Percentiles rank a stretch among this genome's conserved stretches.
Evolutionary conservation across 1,140 invertebrate species (phyloP).

Genomic region (Centruroides sculpturatus): DNA sequence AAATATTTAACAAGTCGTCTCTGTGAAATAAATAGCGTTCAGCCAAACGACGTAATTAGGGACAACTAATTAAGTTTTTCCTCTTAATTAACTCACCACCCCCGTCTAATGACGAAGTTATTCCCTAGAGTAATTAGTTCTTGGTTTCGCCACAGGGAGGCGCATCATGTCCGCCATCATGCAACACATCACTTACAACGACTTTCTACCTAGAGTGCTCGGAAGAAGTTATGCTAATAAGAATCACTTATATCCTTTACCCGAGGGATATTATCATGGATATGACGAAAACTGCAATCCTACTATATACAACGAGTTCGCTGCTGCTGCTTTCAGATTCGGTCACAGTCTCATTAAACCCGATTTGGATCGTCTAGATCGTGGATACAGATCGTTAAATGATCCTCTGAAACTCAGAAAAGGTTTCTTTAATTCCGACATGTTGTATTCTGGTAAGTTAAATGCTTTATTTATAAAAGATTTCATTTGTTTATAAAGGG

Average conservation of each 20-base stretch:
- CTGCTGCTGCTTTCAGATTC: slow-evolving; percentile 64
- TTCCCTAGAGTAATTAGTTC: too few species aligned
- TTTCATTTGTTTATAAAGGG: too few species aligned
- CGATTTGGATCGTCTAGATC: slow-evolving; percentile 67
- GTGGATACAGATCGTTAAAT: slow-evolving; percentile 48
- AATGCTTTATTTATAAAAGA: too few species aligned
- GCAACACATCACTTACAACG: slow-evolving; percentile 86
- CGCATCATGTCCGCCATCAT: slow-evolving; percentile 71
- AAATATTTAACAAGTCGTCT: too few species aligned
- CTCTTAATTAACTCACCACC: too few species aligned
- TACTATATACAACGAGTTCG: slow-evolving; percentile 84
- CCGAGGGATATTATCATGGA: slow-evolving; percentile 74
- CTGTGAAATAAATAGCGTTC: too few species aligned
- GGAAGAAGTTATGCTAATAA: slow-evolving; percentile 80
- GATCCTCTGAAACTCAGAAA: slow-evolving; percentile 67
- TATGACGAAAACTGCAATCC: slow-evolving; percentile 88
- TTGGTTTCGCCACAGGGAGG: slow-evolving; percentile 11
- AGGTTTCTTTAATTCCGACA: slow-evolving; percentile 89
- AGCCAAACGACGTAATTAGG: too few species aligned
- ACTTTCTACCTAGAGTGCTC: slow-evolving; percentile 86
- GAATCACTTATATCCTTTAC: slow-evolving; percentile 67
- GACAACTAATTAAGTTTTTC: too few species aligned
- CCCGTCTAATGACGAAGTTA: too few species aligned
- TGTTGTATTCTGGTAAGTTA: slow-evolving; percentile 44
- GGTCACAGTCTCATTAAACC: slow-evolving; percentile 86